Conservation (phyloP, 2,113 vertebrate genomes). For the Uria aalge region DNA sequence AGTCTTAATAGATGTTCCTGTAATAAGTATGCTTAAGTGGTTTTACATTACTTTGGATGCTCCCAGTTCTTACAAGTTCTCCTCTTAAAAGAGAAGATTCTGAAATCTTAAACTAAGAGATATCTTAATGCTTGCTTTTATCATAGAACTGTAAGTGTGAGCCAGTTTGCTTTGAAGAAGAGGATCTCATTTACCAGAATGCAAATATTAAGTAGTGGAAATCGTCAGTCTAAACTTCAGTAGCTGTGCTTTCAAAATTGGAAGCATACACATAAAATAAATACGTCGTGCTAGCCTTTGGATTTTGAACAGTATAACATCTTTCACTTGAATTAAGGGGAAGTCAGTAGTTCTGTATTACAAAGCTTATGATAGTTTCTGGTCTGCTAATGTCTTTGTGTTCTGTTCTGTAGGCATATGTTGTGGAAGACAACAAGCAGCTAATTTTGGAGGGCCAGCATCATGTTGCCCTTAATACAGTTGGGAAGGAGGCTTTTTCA, state of each 20-base stretch:
- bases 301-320: not conserved
- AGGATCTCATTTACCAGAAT: not conserved
- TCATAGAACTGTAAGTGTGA: not conserved
- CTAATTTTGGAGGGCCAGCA: constrained; percentile 96
- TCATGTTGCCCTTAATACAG: constrained; percentile 85
- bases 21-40: not conserved
- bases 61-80: not conserved
- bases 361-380: not conserved
- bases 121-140: not conserved
- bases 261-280: not conserved
- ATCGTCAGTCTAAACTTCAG: not conserved
- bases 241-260: not conserved
- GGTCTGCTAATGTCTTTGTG: not conserved
- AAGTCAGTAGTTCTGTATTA: not conserved
- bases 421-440: constrained; percentile 95
- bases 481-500: constrained; percentile 90
- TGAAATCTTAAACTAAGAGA: not conserved
- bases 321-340: not conserved
- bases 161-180: not conserved
- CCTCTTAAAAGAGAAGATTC: not conserved
- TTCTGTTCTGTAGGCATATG: constrained; percentile 83
- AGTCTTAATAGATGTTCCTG: not conserved
- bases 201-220: not conserved
- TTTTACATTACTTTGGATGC: not conserved
- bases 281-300: not conserved